Percentiles rank a stretch among this genome's conserved stretches.
Evolutionary conservation across 2,888 invertebrate species (phyloP).

Genomic region (Dorcus hopei): DNA sequence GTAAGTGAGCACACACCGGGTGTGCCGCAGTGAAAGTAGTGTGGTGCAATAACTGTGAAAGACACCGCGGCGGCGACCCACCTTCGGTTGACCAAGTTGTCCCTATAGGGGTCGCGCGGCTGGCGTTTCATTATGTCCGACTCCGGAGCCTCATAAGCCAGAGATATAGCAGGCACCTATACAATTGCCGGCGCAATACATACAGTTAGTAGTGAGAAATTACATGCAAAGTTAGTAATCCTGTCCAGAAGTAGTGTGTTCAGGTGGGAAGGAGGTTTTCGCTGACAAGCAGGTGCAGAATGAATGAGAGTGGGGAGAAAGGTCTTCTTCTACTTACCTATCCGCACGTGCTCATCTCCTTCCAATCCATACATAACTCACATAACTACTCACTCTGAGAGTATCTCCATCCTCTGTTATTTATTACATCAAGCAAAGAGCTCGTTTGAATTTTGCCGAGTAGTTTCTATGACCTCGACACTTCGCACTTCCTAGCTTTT

Average conservation of each 20-base stretch:
- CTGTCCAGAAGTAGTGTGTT: slow-evolving; percentile 32
- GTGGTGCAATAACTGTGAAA: slow-evolving; percentile 43
- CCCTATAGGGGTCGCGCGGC: slow-evolving; percentile 95
- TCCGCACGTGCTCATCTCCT: slow-evolving; percentile 3
- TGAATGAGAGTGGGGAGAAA: slow-evolving; percentile 30
- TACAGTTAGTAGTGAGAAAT: slow-evolving; percentile 35
- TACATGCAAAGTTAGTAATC: slow-evolving; percentile 38
- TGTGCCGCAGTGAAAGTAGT: slow-evolving; percentile 25
- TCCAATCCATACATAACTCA: neutral
- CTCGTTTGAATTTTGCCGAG: no score
- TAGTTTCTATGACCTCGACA: no score
- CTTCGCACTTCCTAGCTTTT: no score
- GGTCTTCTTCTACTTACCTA: slow-evolving; percentile 24
- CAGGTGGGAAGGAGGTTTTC: slow-evolving; percentile 11
- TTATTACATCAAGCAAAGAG: no score
- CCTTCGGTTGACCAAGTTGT: slow-evolving; percentile 99
- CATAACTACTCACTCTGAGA: neutral
- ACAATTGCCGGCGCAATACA: slow-evolving; percentile 52
- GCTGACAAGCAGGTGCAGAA: slow-evolving; percentile 35
- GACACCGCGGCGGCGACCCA: slow-evolving; percentile 54
- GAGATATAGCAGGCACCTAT: slow-evolving; percentile 97
- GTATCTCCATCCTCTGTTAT: no score
- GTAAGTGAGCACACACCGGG: neutral
- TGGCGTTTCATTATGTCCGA: slow-evolving; percentile 99
- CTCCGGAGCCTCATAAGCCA: slow-evolving; percentile 98